These are phyloP conservation scores for Ethmia dodecea DNA, from an alignment of 2,888 invertebrate species.

Conservation along the genomic window DNA sequence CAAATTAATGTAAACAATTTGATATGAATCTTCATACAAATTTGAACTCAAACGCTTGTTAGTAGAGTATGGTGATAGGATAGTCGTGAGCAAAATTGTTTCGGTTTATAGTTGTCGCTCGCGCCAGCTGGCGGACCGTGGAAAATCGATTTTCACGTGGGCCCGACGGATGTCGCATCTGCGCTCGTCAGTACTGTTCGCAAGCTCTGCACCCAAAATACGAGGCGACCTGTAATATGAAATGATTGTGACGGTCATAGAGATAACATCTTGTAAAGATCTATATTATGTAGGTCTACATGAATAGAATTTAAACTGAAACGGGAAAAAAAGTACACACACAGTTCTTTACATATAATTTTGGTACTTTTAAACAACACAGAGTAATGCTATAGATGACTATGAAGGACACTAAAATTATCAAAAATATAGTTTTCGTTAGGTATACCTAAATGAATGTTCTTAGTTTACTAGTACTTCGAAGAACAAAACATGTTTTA, in stretches of 20 bases:
- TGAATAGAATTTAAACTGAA: too few relatives aligned
- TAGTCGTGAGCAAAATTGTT: conserved; percentile 18
- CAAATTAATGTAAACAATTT: conserved; percentile 22
- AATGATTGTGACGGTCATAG: conserved; percentile 33
- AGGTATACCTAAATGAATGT: too few relatives aligned
- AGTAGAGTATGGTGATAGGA: conserved; percentile 23
- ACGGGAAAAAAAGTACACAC: too few relatives aligned
- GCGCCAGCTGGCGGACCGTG: conserved; percentile 75
- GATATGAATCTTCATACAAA: conserved; percentile 20
- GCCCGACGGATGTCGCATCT: conserved; percentile 74
- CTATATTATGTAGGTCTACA: too few relatives aligned
- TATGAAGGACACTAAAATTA: too few relatives aligned
- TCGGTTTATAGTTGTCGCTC: conserved; percentile 57
- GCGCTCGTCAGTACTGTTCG: conserved; percentile 56
- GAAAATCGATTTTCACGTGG: conserved; percentile 77
- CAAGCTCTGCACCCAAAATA: conserved; percentile 61
- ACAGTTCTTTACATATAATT: too few relatives aligned
- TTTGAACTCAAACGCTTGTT: conserved; percentile 22
- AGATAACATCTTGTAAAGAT: too few relatives aligned
- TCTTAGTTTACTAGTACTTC: too few relatives aligned
- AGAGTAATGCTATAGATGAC: too few relatives aligned
- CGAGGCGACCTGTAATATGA: conserved; percentile 46
- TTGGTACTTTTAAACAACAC: too few relatives aligned
- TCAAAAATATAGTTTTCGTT: too few relatives aligned
- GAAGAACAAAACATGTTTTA: too few relatives aligned